Evolutionary conservation across 2,797 vertebrate genomes (phyloP), one percentile per base, ranked within the genome.

Genomic region (Spea hammondii): DNA sequence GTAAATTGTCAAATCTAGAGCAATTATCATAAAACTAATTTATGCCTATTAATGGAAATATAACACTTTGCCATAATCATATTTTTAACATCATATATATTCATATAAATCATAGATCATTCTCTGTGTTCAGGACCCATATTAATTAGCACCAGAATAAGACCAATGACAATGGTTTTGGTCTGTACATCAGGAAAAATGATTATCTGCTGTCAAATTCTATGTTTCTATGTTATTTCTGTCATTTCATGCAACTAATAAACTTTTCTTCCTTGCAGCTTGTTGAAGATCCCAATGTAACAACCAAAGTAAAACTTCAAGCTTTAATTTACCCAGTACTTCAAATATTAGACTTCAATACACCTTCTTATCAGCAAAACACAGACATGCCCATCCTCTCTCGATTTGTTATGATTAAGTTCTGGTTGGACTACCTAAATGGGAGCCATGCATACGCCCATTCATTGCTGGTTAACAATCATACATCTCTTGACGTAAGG

Each of bases 261-360:
- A 48, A 12, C 8, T 68, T 77, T 8, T 62, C 51, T 59, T 84
- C 66, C 77, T 11, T 77, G 4, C 88, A 99, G 97, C 92, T 98
- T 78, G 88, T 90, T 77, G 82, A 83, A 69, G 95, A 96, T 1
- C 88, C 90, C 70, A 85, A 80, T 5, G 59, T 92, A 71, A 77
- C 85, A 4, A 79, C 88, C 74, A 95, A 93, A 79, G 93, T 95
- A 17, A 98, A 96, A 75, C 88, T 96, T 59, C 97, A 99, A 90
- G 95, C 94, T 68, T 84, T 99, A 84, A 91, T 99, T 83, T 98
- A 99, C 64, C 97, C 97, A 0, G 95, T 90, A 45, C 95, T 99
- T 32, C 97, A 99, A 84, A 90, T 94, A 0, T 88, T 99, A 64
- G 97, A 99, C 84, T 97, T 99, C 88, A 96, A 96, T 84, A 99